Evolutionary conservation across 2,888 invertebrate species (phyloP), one percentile per base, ranked within the genome.

Genomic region (Cryptocephalus primarius): DNA sequence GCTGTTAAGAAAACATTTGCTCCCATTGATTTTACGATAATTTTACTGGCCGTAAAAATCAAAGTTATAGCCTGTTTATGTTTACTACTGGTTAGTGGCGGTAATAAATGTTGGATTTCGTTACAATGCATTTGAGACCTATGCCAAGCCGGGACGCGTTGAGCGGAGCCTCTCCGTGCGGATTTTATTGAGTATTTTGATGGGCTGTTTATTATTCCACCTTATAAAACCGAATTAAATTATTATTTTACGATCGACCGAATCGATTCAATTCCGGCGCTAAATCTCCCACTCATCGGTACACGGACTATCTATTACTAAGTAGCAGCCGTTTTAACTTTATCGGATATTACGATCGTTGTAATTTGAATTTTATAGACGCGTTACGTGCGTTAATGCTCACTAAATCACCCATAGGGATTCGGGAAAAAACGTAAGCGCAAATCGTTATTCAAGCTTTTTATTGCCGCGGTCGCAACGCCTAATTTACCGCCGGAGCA

Each of bases 1-100:
- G 57, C 52, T 50, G 57, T 58, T 55, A 52, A 55, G 54, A 59
- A 52, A 53, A 58, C 60, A 61, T 63, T 64, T 64, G 64, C 63
- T 64, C 61, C 62, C 66, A 67, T 67, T 67, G 68, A 69, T 70
- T 70, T 71, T 69, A 70, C 67, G 69, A 69, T 64, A 63, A 61
- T 67, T 68, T 67, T 65, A 69, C 61, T 61, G 55, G 49, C 64
- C 65, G 66, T 70, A 70, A 71, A 71, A 70, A 70, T 70, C 67
- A 60, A 66, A 69, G 66, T 71, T 70, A 71, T 67, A 61, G 67
- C 69, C 66, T 70, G 71, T 71, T 70, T 71, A 71, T 68, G 65
- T 69, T 69, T 67, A 69, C 67, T 68, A 66, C 68, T 67, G 69
- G 68, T 68, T 66, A 64, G 65, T 63, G 62, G 65, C 63, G 62